Evolutionary conservation across 1,140 invertebrate genomes (phyloP).

Genomic region (Zaprionus africanus): DNA sequence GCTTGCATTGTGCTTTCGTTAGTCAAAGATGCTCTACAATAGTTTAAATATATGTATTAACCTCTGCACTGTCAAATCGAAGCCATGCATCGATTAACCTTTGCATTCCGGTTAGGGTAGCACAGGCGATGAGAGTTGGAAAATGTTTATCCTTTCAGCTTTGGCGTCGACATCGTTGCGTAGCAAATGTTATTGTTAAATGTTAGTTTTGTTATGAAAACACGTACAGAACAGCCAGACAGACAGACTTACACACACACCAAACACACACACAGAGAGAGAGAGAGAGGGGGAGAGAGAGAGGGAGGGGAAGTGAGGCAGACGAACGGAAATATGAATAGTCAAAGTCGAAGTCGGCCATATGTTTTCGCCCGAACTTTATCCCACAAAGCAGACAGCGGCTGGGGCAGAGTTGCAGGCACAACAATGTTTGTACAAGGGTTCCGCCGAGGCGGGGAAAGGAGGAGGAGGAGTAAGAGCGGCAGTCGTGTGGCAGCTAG

Average conservation of each 20-base stretch:
- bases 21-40: background rate
- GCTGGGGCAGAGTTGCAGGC: slow-evolving; percentile 9
- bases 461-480: background rate
- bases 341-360: slow-evolving; percentile 71
- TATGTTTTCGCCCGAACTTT: slow-evolving; percentile 74
- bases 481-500: background rate
- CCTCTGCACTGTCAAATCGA: background rate
- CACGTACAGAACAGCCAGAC: slow-evolving; percentile 47
- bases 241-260: slow-evolving; percentile 18
- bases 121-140: slow-evolving; percentile 31
- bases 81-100: background rate
- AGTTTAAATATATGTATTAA: background rate
- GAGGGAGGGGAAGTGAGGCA: background rate
- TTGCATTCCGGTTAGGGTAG: slow-evolving; percentile 9
- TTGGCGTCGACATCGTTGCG: slow-evolving; percentile 72
- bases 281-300: background rate
- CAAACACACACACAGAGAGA: slow-evolving; percentile 6
- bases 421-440: slow-evolving; percentile 10
- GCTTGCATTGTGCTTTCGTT: too few relatives aligned
- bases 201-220: slow-evolving; percentile 80
- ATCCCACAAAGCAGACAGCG: slow-evolving; percentile 67
- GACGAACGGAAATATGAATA: slow-evolving; percentile 71
- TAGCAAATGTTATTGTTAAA: slow-evolving; percentile 80
- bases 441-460: background rate
- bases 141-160: slow-evolving; percentile 76